Percentiles rank a stretch among this genome's conserved stretches.
These are phyloP conservation scores for Lates japonicus DNA, from an alignment of 2,797 vertebrate genomes.

Conservation along the genomic window DNA sequence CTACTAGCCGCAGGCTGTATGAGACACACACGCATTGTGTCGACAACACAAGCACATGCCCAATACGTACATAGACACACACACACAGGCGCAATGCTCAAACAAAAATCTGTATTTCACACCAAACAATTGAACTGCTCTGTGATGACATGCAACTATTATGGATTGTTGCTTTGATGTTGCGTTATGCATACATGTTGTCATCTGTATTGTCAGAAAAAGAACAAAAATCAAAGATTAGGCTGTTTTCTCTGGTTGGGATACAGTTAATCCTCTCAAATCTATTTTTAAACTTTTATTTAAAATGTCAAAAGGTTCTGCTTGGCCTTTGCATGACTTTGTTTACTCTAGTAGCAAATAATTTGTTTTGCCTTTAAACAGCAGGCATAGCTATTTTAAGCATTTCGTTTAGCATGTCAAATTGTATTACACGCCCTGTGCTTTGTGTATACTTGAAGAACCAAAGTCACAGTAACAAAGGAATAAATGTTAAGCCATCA, in stretches of 20 bases:
- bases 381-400: conserved; percentile 70
- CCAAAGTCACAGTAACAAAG: conserved; percentile 59
- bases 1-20: conserved; percentile 56
- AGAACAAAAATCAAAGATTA: conserved; percentile 65
- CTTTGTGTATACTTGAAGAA: conserved; percentile 52
- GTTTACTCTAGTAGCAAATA: conserved; percentile 68
- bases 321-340: conserved; percentile 70
- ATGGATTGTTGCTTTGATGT: conserved; percentile 75
- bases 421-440: conserved; percentile 70
- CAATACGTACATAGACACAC: conserved; percentile 31
- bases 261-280: conserved; percentile 67
- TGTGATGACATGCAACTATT: conserved; percentile 58
- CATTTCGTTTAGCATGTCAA: conserved; percentile 77
- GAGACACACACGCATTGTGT: conserved; percentile 42
- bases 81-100: conserved; percentile 30
- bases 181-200: conserved; percentile 65
- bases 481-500: conserved; percentile 65
- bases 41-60: conserved; percentile 37
- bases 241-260: conserved; percentile 25
- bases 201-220: conserved; percentile 60
- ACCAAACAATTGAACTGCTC: conserved; percentile 57
- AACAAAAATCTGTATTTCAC: conserved; percentile 54
- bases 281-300: conserved; percentile 68
- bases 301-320: conserved; percentile 70
- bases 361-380: conserved; percentile 67